These are phyloP conservation scores for Eupleurogrammus muticus DNA, from an alignment of 2,797 vertebrate species.

Conservation along the genomic window DNA sequence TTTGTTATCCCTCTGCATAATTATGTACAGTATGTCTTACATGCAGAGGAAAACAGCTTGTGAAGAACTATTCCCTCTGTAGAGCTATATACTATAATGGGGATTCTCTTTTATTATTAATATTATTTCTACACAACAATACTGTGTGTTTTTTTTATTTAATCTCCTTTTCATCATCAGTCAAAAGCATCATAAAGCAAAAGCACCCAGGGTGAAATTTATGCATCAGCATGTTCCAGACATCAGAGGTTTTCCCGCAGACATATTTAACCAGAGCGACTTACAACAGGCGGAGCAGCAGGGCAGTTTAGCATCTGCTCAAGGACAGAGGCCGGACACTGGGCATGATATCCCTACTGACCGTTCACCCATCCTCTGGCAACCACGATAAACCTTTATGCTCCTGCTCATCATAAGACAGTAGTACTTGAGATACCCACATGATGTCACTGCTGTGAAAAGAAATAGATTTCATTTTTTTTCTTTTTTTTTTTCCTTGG, in stretches of 20 bases:
- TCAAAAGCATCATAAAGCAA: conserved; percentile 46
- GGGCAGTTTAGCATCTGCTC: conserved; percentile 30
- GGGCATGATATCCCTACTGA: conserved; percentile 16
- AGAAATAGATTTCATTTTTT: too few species aligned
- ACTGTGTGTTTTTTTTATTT: conserved; percentile 39
- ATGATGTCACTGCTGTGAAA: conserved; percentile 73
- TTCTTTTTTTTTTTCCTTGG: too few species aligned
- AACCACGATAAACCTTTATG: conserved; percentile 18
- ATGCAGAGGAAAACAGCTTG: conserved; percentile 4
- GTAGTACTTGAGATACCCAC: conserved; percentile 66
- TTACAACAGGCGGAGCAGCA: conserved; percentile 3
- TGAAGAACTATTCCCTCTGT: conserved; percentile 19
- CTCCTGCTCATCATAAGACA: background rate
- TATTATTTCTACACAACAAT: conserved; percentile 34
- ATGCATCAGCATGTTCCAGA: conserved; percentile 32
- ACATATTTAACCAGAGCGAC: background rate
- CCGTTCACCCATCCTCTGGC: conserved; percentile 1
- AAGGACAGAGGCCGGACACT: conserved; percentile 46
- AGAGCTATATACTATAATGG: conserved; percentile 31
- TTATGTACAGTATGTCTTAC: too few species aligned
- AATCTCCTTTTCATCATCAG: conserved; percentile 39
- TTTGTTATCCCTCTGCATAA: too few species aligned
- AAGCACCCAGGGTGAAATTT: conserved; percentile 5
- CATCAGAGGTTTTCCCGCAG: conserved; percentile 12
- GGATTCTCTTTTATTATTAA: background rate